Evolutionary conservation across 2,797 vertebrate species (phyloP).

Genomic region (Mormyrus hasselquistii): DNA sequence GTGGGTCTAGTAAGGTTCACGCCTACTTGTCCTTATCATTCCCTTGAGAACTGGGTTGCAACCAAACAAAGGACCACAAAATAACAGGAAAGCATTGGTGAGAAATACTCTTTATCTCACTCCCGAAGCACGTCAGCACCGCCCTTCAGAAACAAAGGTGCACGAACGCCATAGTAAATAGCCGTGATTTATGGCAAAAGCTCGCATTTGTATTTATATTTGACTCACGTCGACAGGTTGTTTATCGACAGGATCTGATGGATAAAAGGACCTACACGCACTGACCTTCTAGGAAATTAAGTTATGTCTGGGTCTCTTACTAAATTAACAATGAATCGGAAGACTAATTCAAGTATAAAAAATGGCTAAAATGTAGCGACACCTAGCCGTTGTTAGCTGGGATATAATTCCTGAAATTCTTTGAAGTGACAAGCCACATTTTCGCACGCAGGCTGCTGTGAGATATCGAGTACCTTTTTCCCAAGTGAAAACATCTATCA

Average conservation of each 20-base stretch:
- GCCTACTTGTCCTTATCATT: conserved; percentile 66
- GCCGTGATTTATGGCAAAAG: conserved; percentile 84
- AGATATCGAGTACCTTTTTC: background rate
- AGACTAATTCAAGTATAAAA: conserved; percentile 45
- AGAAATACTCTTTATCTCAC: conserved; percentile 95
- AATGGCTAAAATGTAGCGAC: conserved; percentile 36
- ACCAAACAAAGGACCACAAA: conserved; percentile 95
- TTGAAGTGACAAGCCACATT: conserved; percentile 28
- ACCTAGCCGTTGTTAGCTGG: conserved; percentile 12
- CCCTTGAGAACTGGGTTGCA: conserved; percentile 81
- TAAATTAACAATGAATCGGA: conserved; percentile 61
- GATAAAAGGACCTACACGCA: conserved; percentile 74
- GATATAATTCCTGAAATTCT: conserved; percentile 25
- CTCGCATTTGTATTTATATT: conserved; percentile 80
- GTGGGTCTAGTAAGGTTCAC: conserved; percentile 25
- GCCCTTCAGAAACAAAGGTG: conserved; percentile 89
- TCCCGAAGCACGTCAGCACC: conserved; percentile 91
- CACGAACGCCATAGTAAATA: conserved; percentile 86
- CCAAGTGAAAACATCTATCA: background rate
- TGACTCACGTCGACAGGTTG: conserved; percentile 78
- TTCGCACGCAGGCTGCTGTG: conserved; percentile 17
- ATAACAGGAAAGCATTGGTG: conserved; percentile 99
- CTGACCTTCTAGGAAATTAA: conserved; percentile 75
- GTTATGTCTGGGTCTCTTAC: conserved; percentile 66
- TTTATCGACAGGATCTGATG: conserved; percentile 71